Base-by-base conservation (phyloP, 2,797 vertebrate species). In the Sebastes steindachneri region DNA sequence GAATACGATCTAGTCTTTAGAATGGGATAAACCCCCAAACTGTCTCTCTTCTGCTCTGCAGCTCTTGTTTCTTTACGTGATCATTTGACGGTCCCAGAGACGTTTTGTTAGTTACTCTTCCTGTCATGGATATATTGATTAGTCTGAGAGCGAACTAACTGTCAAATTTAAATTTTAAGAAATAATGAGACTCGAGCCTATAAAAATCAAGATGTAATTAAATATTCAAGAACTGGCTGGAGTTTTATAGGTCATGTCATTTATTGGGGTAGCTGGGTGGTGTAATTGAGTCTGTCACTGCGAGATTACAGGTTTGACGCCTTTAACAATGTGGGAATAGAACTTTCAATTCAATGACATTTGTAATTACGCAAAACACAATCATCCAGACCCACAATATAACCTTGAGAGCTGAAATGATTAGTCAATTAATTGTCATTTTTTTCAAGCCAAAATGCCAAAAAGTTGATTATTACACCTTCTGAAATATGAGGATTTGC, bases 181-280 rank as follows among this genome's bases (percentile, higher is more conserved):
- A 73, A 73, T 84, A 76, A 87, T 75, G 48, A 82, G 59, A 51
- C 28, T 75, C 11, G 14, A 53, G 62, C 54, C 62, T 5, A 70
- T 81, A 79, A 86, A 90, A 78, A 89, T 84, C 37, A 73, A 86
- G 72, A 82, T 51, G n/a, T 64, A 45, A 86, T 88, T 69, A 82
- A 86, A 87, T 81, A 89, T 89, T 89, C 45, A 86, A 29, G 73
- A 73, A 33, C 66, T 73, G 67, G 66, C 60, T 79, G 77, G 68
- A 82, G 68, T 80, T 90, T 83, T 84, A 84, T 81, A 83, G 81
- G 85, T 80, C 72, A 58, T 31, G 75, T 69, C 62, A 83, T 80
- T 84, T 79, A 78, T 65, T 59, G 67, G 48, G 63, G 72, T n/a
- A 15, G 66, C 66, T 55, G 75, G 35, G 35, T 59, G 76, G 45